Evolutionary conservation across 2,113 vertebrate species (phyloP).

Genomic region (Gopherus evgoodei): DNA sequence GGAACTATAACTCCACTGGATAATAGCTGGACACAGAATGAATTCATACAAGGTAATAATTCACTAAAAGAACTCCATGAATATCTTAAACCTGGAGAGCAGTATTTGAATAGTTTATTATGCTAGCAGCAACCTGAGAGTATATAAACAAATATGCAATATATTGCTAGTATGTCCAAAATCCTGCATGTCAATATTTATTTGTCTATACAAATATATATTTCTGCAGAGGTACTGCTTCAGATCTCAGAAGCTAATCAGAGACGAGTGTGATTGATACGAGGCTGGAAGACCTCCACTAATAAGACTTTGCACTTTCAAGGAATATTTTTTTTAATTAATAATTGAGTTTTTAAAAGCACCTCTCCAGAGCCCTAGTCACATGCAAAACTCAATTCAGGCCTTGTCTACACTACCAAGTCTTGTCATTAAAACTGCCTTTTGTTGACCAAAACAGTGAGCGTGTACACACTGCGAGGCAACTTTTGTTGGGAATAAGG

Average conservation of each 20-base stretch:
- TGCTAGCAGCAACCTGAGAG: neutral
- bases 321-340: neutral
- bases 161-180: neutral
- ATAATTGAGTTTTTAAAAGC: neutral
- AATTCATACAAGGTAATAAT: slow-evolving; percentile 44
- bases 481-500: too few relatives aligned
- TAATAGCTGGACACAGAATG: slow-evolving; percentile 40
- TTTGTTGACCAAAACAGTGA: too few relatives aligned
- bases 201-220: neutral
- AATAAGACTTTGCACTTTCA: neutral
- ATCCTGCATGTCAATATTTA: neutral
- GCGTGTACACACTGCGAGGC: too few relatives aligned
- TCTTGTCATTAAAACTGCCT: too few relatives aligned
- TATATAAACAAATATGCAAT: neutral
- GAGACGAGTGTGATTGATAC: neutral
- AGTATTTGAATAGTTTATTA: neutral
- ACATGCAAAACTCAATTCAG: too few relatives aligned
- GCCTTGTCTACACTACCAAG: too few relatives aligned
- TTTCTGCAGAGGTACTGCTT: neutral
- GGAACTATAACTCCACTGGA: slow-evolving; percentile 21
- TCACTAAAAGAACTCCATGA: slow-evolving; percentile 24
- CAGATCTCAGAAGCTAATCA: neutral
- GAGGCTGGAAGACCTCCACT: neutral
- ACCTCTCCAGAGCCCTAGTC: neutral
- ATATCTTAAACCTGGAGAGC: slow-evolving; percentile 7